Evolutionary conservation across 2,797 vertebrate genomes (phyloP).

Genomic region (Lutjanus argentimaculatus): DNA sequence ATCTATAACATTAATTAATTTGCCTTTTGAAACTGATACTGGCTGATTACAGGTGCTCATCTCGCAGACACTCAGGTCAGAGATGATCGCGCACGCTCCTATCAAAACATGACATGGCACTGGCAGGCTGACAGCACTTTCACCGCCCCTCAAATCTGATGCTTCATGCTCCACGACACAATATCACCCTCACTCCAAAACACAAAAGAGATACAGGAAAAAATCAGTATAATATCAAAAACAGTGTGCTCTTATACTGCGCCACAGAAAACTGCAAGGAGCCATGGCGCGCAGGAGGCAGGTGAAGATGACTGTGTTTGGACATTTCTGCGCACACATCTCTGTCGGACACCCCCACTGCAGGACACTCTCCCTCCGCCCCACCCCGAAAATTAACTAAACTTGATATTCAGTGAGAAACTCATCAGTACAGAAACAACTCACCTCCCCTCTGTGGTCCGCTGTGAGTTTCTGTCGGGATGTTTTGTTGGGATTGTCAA

Average conservation of each 20-base stretch:
- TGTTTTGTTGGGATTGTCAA: constrained; percentile 49
- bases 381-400: background rate
- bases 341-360: background rate
- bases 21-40: background rate
- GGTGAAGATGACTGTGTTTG: constrained; percentile 49
- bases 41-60: constrained; percentile 20
- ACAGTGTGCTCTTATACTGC: background rate
- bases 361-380: constrained; percentile 14
- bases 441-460: constrained; percentile 61
- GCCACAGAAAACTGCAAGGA: background rate
- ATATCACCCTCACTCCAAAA: constrained; percentile 1
- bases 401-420: constrained; percentile 12
- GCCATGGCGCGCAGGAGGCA: constrained; percentile 19
- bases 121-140: constrained; percentile 38
- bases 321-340: constrained; percentile 32
- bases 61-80: background rate
- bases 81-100: background rate
- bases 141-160: constrained; percentile 41
- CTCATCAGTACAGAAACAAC: constrained; percentile 2
- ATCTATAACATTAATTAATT: background rate
- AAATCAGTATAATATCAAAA: background rate
- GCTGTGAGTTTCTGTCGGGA: constrained; percentile 17
- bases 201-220: background rate
- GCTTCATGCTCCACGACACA: constrained; percentile 15
- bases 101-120: constrained; percentile 46